Percentiles rank a stretch among this genome's conserved stretches.
phyloP scores from a whole-genome alignment of 2,113 vertebrate species.

The Hippocampus abdominalis region DNA sequence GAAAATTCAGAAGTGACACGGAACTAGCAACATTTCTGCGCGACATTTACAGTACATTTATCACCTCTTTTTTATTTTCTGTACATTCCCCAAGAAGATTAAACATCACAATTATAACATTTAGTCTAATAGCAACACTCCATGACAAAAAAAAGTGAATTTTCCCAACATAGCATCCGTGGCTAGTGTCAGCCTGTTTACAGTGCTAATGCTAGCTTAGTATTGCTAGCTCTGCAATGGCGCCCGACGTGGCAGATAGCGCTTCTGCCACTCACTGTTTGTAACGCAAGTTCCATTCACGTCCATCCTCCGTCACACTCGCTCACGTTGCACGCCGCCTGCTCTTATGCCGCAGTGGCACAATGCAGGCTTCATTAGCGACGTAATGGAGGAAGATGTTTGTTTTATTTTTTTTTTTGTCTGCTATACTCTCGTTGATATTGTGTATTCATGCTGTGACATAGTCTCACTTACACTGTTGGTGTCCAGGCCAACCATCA shows the following conservation, averaged over 20 bases:
- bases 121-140: too few species aligned
- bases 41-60: not conserved
- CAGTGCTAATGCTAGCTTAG: too few species aligned
- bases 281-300: not conserved
- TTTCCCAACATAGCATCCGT: too few species aligned
- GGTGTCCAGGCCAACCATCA: not conserved
- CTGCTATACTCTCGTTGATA: conserved; percentile 12
- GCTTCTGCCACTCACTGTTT: not conserved
- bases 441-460: not conserved
- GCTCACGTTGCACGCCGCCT: not conserved
- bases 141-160: too few species aligned
- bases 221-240: not conserved
- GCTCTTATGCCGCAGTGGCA: conserved; percentile 6
- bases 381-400: conserved; percentile 65
- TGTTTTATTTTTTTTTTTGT: conserved; percentile 8
- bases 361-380: conserved; percentile 65
- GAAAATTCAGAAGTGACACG: not conserved
- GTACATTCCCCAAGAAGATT: not conserved
- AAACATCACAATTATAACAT: not conserved
- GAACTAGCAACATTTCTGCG: not conserved
- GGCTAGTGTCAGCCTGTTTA: too few species aligned
- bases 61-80: not conserved
- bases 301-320: not conserved
- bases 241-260: not conserved
- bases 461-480: not conserved